phyloP scores from a whole-genome alignment of 2,888 invertebrate species.

The Vesta saturnalis region DNA sequence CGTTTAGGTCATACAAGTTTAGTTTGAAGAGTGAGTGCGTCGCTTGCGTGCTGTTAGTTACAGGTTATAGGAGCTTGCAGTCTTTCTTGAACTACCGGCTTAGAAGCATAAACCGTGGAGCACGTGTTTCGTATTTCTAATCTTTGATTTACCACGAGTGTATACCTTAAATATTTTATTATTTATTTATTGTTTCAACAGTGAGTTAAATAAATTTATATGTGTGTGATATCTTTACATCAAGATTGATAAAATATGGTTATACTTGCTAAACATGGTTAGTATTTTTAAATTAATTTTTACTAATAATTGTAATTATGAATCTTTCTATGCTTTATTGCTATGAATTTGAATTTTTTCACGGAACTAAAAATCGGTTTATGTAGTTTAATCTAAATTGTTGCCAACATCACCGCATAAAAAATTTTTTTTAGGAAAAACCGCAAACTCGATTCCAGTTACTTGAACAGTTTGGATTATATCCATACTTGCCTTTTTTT shows the following conservation, averaged over 20 bases:
- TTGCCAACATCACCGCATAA: neutral
- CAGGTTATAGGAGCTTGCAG: neutral
- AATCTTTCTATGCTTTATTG: neutral
- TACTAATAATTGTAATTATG: neutral
- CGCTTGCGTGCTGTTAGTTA: constrained; percentile 6
- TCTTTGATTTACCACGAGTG: neutral
- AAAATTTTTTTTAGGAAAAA: neutral
- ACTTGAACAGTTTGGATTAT: too few relatives aligned
- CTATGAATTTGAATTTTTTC: neutral
- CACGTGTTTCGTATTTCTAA: neutral
- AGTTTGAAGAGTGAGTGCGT: neutral
- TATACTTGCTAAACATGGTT: constrained; percentile 47
- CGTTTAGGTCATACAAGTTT: constrained; percentile 15
- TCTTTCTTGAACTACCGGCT: constrained; percentile 8
- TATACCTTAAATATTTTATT: neutral
- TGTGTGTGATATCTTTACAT: constrained; percentile 9
- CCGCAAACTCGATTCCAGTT: neutral
- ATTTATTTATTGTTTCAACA: neutral
- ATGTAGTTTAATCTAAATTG: too few relatives aligned
- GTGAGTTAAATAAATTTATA: neutral
- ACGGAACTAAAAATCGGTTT: too few relatives aligned
- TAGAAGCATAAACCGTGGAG: neutral
- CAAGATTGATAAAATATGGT: constrained; percentile 36
- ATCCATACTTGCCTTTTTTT: too few relatives aligned
- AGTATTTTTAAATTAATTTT: constrained; percentile 24